Conservation (phyloP, 2,888 invertebrate genomes). For the Drosophila tripunctata region DNA sequence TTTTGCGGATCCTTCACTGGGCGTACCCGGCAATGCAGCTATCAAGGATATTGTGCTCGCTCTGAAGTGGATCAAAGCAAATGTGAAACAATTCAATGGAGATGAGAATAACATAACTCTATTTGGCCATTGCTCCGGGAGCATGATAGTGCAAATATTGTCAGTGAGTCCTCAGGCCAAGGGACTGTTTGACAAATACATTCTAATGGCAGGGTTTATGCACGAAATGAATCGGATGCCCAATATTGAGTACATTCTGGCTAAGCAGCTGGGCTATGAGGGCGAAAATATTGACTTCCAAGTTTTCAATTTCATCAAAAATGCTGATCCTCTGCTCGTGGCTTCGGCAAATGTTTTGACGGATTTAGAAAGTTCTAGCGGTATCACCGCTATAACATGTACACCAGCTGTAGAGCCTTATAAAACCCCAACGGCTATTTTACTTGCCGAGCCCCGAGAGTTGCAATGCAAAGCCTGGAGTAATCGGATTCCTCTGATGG, state of each 20-base stretch:
- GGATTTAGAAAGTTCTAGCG: conserved; percentile 42
- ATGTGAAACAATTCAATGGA: conserved; percentile 84
- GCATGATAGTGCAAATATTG: conserved; percentile 81
- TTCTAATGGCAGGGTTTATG: conserved; percentile 72
- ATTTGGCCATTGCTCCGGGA: conserved; percentile 85
- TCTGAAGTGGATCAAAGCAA: conserved; percentile 84
- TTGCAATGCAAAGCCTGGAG: conserved; percentile 77
- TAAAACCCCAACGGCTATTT: conserved; percentile 56
- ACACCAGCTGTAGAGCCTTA: conserved; percentile 77
- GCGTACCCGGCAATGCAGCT: conserved; percentile 85
- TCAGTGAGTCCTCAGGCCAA: conserved; percentile 84
- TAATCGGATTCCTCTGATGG: conserved; percentile 77
- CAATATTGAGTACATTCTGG: conserved; percentile 67
- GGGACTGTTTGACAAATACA: conserved; percentile 80
- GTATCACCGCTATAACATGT: conserved; percentile 31
- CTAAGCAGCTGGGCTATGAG: conserved; percentile 73
- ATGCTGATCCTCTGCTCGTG: conserved; percentile 54
- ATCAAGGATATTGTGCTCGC: conserved; percentile 85
- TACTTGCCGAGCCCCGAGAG: conserved; percentile 67
- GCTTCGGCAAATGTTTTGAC: conserved; percentile 41
- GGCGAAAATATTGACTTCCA: conserved; percentile 73
- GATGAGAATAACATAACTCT: conserved; percentile 85
- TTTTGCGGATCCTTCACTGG: conserved; percentile 83
- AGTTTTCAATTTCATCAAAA: conserved; percentile 55
- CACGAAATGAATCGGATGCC: conserved; percentile 45